Evolutionary conservation across 2,113 vertebrate genomes (phyloP).

Genomic region (Lepus americanus): DNA sequence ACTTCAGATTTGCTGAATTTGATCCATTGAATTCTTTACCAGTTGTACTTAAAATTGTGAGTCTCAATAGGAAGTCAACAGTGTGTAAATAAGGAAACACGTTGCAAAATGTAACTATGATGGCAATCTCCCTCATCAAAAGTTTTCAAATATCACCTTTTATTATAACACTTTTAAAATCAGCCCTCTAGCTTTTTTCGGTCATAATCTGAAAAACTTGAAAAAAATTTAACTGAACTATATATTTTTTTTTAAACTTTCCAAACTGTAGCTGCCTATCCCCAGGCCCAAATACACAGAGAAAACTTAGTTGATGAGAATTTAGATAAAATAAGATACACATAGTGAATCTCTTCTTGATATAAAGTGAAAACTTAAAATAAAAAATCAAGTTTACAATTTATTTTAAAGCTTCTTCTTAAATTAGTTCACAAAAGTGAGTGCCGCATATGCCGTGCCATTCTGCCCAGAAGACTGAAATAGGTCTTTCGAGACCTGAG

Average conservation of each 20-base stretch:
- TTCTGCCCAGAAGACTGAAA: conserved; percentile 58
- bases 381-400: conserved; percentile 57
- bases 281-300: not conserved
- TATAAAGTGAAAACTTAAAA: conserved; percentile 48
- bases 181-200: conserved; percentile 52
- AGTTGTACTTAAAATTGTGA: conserved; percentile 88
- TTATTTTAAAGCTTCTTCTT: not conserved
- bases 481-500: conserved; percentile 36
- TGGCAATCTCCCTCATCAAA: conserved; percentile 76
- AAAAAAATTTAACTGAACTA: conserved; percentile 62
- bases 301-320: conserved; percentile 34
- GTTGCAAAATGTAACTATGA: conserved; percentile 80
- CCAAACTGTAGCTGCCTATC: conserved; percentile 42
- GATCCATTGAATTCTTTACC: conserved; percentile 89
- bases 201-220: conserved; percentile 66
- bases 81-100: conserved; percentile 83
- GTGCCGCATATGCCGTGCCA: not conserved
- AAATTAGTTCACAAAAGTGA: conserved; percentile 54
- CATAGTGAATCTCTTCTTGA: conserved; percentile 15
- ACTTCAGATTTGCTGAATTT: conserved; percentile 89
- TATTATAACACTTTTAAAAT: conserved; percentile 69
- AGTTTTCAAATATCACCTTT: conserved; percentile 81
- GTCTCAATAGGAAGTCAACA: conserved; percentile 84
- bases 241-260: conserved; percentile 70
- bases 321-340: conserved; percentile 13